phyloP scores from a whole-genome alignment of 2,797 vertebrate species.

The Aeoliscus strigatus region DNA sequence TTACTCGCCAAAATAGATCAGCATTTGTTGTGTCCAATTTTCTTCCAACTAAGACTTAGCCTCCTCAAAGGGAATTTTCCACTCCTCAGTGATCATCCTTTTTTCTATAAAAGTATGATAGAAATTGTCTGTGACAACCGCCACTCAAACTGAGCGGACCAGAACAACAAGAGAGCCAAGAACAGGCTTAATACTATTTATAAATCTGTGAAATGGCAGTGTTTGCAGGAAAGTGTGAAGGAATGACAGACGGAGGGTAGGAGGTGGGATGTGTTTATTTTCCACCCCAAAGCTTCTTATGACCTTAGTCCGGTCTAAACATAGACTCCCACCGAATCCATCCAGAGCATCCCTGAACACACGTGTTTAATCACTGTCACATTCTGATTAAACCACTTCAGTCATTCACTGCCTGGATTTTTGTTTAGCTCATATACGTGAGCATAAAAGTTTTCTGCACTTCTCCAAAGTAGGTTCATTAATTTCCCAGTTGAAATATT shows the following conservation, averaged over 20 bases:
- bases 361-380: too few species aligned
- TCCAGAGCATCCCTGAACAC: too few species aligned
- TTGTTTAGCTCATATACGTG: conserved; percentile 7
- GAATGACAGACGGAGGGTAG: conserved; percentile 59
- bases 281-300: conserved; percentile 70
- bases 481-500: conserved; percentile 56
- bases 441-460: conserved; percentile 17
- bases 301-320: conserved; percentile 59
- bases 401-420: conserved; percentile 16
- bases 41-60: conserved; percentile 49
- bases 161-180: conserved; percentile 67
- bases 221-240: conserved; percentile 71
- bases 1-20: conserved; percentile 52
- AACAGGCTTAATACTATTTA: conserved; percentile 76
- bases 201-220: conserved; percentile 71
- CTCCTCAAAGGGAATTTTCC: conserved; percentile 59
- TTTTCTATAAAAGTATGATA: conserved; percentile 65
- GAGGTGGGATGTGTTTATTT: conserved; percentile 34
- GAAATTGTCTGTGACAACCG: conserved; percentile 73
- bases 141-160: conserved; percentile 70
- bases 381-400: conserved; percentile 5
- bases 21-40: conserved; percentile 52
- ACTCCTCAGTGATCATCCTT: conserved; percentile 37
- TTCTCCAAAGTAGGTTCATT: conserved; percentile 37
- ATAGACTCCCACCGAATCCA: neutral